phyloP scores from a whole-genome alignment of 1,140 invertebrate genomes.

The Eulimnadia texana region DNA sequence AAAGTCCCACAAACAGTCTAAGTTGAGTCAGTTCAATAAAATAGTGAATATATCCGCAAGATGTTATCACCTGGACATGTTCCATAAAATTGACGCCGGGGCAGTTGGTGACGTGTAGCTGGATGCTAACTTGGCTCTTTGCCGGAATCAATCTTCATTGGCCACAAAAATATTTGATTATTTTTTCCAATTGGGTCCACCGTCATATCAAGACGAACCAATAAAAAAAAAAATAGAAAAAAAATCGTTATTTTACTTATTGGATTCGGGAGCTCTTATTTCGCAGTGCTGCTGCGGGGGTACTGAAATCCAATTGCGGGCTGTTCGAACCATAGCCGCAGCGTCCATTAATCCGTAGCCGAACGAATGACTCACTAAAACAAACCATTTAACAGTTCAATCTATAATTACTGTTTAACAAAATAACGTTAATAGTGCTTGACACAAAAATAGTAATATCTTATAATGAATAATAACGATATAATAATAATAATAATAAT shows the following conservation, averaged over 20 bases:
- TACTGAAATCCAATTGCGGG: conserved; percentile 68
- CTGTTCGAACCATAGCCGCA: conserved; percentile 75
- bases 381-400: background rate
- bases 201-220: background rate
- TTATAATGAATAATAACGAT: no score
- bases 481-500: background rate
- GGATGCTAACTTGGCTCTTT: conserved; percentile 49
- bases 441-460: no score
- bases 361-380: conserved; percentile 68
- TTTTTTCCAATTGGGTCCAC: no score
- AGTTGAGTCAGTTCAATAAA: background rate
- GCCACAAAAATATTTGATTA: conserved; percentile 16
- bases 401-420: background rate
- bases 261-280: conserved; percentile 53
- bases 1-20: background rate
- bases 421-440: background rate
- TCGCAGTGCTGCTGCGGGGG: conserved; percentile 72
- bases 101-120: conserved; percentile 59
- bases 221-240: conserved; percentile 7
- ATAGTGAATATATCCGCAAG: conserved; percentile 17
- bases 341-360: conserved; percentile 95
- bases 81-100: conserved; percentile 80
- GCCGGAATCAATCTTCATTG: conserved; percentile 51
- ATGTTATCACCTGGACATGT: conserved; percentile 60
- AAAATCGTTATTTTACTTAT: conserved; percentile 39